A percentile compares a stretch with the other conserved stretches of the same genome.
These are phyloP conservation scores for Hestina assimilis DNA, from an alignment of 1,140 invertebrate genomes.

Conservation along the genomic window DNA sequence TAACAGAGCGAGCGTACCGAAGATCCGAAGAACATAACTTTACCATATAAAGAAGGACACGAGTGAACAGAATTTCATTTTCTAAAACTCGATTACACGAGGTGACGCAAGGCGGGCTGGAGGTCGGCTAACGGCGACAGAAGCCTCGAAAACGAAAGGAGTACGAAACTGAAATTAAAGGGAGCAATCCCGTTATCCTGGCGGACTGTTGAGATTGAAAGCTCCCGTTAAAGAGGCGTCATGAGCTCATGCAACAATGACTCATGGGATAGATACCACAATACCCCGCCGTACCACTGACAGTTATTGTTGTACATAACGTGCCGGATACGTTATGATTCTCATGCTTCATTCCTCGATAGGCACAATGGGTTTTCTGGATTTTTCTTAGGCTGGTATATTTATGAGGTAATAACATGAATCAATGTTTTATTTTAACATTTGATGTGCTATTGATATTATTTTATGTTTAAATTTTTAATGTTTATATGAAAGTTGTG, in stretches of 20 bases:
- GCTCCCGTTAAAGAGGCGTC: constrained; percentile 59
- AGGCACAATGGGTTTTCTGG: background rate
- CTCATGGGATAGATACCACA: constrained; percentile 27
- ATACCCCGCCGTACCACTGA: background rate
- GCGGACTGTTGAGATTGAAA: constrained; percentile 63
- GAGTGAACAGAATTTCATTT: constrained; percentile 72
- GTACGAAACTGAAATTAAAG: constrained; percentile 71
- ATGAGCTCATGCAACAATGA: constrained; percentile 37
- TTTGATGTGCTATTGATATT: too few species aligned
- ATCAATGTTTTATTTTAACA: too few species aligned
- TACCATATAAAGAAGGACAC: constrained; percentile 66
- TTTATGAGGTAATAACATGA: background rate
- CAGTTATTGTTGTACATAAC: background rate
- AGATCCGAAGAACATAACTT: constrained; percentile 53
- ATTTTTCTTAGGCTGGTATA: background rate
- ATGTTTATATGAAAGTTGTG: too few species aligned
- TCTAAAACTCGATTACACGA: constrained; percentile 74
- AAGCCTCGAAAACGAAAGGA: constrained; percentile 71
- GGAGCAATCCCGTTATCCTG: constrained; percentile 71
- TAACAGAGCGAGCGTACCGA: constrained; percentile 37
- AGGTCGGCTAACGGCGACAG: constrained; percentile 65
- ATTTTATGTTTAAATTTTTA: too few species aligned
- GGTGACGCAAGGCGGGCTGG: constrained; percentile 57
- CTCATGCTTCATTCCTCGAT: background rate
- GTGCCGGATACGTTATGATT: background rate